These are phyloP conservation scores for Pachyrhynchus sulphureomaculatus DNA, from an alignment of 1,140 invertebrate genomes.

Conservation along the genomic window DNA sequence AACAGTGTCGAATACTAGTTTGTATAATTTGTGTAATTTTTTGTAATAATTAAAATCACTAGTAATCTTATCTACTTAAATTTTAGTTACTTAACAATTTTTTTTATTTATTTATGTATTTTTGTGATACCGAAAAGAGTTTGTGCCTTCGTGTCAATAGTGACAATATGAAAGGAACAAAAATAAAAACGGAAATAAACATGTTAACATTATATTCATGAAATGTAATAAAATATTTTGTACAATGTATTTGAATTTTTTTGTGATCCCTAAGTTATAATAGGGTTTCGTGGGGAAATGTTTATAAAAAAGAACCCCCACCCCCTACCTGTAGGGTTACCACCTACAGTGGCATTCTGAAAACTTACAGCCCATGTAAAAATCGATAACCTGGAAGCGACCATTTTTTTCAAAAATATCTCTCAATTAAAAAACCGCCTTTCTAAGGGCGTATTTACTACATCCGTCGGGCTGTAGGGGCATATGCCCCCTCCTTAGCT, in stretches of 20 bases:
- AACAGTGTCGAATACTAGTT: not conserved
- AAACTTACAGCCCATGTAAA: too few species aligned
- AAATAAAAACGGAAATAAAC: not conserved
- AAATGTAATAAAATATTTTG: not conserved
- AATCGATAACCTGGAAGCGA: too few species aligned
- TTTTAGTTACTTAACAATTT: constrained; percentile 1
- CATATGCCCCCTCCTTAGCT: too few species aligned
- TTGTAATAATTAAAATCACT: not conserved
- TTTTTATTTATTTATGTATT: constrained; percentile 6
- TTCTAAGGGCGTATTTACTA: too few species aligned
- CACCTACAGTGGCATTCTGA: too few species aligned
- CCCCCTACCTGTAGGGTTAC: too few species aligned
- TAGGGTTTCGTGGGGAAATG: too few species aligned
- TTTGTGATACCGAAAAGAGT: constrained; percentile 4
- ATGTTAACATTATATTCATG: not conserved
- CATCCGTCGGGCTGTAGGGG: too few species aligned
- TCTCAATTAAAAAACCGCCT: too few species aligned
- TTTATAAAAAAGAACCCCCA: too few species aligned
- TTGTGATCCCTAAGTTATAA: constrained; percentile 95
- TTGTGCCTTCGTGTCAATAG: constrained; percentile 6
- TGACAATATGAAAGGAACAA: constrained; percentile 7
- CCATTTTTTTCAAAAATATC: too few species aligned
- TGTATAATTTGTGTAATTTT: not conserved
- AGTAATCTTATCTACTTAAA: not conserved
- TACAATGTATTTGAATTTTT: constrained; percentile 88